Evolutionary conservation across 2,888 invertebrate species (phyloP).

Genomic region (Lysandra coridon): DNA sequence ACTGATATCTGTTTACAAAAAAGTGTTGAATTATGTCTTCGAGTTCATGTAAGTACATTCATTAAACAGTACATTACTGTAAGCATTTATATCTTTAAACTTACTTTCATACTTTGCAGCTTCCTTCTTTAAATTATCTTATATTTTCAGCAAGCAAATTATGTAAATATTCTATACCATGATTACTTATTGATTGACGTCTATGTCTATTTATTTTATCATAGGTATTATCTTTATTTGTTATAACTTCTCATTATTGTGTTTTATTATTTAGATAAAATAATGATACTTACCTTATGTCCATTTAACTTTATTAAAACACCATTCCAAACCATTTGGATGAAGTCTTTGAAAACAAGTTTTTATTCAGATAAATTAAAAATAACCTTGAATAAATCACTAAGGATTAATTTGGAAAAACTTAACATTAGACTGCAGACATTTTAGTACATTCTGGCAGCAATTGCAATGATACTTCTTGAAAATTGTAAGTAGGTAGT

Average conservation of each 20-base stretch:
- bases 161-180: background rate
- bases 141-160: background rate
- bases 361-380: too few relatives aligned
- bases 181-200: background rate
- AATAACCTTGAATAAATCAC: too few relatives aligned
- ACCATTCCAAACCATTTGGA: background rate
- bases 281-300: background rate
- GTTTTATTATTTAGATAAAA: background rate
- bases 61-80: background rate
- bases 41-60: conserved; percentile 13
- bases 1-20: background rate
- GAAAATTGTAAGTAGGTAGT: too few relatives aligned
- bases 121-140: background rate
- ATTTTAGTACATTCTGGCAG: too few relatives aligned
- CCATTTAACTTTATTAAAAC: background rate
- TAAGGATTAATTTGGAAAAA: too few relatives aligned
- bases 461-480: too few relatives aligned
- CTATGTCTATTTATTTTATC: background rate
- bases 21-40: background rate
- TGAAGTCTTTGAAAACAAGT: too few relatives aligned
- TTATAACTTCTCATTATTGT: background rate
- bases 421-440: too few relatives aligned
- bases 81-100: background rate
- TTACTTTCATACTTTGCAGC: background rate
- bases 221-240: background rate